phyloP scores from a whole-genome alignment of 2,888 invertebrate genomes.

The Phymatocera aterrima region DNA sequence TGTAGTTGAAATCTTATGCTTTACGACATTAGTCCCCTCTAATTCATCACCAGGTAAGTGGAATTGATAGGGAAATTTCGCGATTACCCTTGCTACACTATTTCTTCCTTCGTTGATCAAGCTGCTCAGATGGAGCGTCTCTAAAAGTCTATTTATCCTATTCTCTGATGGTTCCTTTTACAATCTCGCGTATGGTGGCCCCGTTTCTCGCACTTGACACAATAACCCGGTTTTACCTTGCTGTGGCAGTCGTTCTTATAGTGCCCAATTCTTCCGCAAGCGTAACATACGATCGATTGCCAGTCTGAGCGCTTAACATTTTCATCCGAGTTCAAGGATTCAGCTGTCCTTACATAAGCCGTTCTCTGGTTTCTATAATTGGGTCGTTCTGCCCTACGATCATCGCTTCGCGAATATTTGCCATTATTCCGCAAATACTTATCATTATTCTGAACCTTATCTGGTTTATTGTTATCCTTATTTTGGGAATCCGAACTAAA shows the following conservation, averaged over 20 bases:
- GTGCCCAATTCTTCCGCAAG: neutral
- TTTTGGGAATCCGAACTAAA: neutral
- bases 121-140: neutral
- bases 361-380: neutral
- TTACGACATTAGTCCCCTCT: neutral
- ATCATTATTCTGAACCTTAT: too few relatives aligned
- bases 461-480: neutral
- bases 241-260: neutral
- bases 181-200: neutral
- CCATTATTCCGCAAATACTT: too few relatives aligned
- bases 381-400: neutral
- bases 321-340: neutral
- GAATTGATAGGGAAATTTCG: neutral
- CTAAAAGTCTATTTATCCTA: neutral
- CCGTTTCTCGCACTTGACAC: neutral
- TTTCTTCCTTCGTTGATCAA: neutral
- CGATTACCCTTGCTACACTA: neutral
- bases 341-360: neutral
- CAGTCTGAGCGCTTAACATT: neutral
- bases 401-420: neutral
- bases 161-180: neutral
- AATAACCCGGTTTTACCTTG: neutral
- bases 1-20: slow-evolving; percentile 10
- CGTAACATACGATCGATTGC: neutral
- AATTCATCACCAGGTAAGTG: slow-evolving; percentile 9